Evolutionary conservation across 2,888 invertebrate species (phyloP).

Genomic region (Apamea epomidion): DNA sequence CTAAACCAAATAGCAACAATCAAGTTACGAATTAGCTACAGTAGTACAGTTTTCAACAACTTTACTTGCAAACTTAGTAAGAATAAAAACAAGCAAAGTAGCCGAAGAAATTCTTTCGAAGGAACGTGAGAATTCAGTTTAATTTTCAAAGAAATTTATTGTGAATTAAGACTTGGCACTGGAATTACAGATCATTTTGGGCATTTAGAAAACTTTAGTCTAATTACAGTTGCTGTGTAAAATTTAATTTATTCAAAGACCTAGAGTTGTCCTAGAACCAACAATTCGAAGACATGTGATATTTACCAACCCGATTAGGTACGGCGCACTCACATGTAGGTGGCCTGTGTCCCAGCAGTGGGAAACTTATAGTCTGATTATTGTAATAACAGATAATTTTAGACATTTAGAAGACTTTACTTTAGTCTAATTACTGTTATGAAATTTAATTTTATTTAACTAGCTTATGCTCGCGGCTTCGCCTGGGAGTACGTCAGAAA

Average conservation of each 20-base stretch:
- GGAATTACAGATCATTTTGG: neutral
- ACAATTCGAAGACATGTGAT: too few species aligned
- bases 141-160: neutral
- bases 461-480: too few species aligned
- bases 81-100: neutral
- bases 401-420: too few species aligned
- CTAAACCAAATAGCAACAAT: neutral
- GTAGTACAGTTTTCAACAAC: neutral
- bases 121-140: neutral
- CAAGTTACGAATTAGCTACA: neutral
- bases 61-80: neutral
- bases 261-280: neutral
- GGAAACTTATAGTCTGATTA: too few species aligned
- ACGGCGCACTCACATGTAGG: neutral
- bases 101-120: conserved; percentile 3
- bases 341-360: too few species aligned
- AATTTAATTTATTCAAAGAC: neutral
- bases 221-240: neutral
- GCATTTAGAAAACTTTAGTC: neutral
- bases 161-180: neutral
- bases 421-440: too few species aligned
- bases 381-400: too few species aligned
- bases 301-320: neutral
- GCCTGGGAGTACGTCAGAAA: too few species aligned
- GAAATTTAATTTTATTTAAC: too few species aligned